phyloP scores from a whole-genome alignment of 2,797 vertebrate genomes.

The Diplodus puntazzo region DNA sequence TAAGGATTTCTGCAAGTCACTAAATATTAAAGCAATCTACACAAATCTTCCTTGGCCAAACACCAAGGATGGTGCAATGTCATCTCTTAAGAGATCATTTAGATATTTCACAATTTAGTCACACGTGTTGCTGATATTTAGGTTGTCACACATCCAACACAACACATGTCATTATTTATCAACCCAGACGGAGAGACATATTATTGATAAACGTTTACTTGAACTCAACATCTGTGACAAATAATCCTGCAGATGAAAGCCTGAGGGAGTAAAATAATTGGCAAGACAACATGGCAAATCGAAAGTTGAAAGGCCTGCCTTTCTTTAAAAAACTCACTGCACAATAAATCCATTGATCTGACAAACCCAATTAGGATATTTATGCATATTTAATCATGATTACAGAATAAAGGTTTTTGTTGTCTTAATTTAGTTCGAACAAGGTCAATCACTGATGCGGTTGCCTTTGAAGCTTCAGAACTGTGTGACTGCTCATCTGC shows the following conservation, averaged over 20 bases:
- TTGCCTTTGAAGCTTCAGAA: conserved; percentile 51
- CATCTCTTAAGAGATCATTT: conserved; percentile 24
- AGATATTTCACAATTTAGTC: conserved; percentile 31
- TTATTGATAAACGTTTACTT: conserved; percentile 75
- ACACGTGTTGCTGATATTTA: conserved; percentile 59
- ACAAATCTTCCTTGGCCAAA: conserved; percentile 21
- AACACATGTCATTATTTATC: conserved; percentile 63
- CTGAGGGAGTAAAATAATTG: conserved; percentile 62
- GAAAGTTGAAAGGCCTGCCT: conserved; percentile 57
- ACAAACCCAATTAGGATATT: conserved; percentile 66
- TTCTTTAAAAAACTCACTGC: conserved; percentile 52
- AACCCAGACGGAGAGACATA: conserved; percentile 60
- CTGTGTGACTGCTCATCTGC: conserved; percentile 57
- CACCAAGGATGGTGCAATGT: conserved; percentile 37
- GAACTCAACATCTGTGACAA: conserved; percentile 73
- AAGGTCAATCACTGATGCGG: conserved; percentile 59
- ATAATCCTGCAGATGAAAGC: conserved; percentile 70
- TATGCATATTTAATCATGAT: conserved; percentile 60
- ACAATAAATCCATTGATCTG: conserved; percentile 67
- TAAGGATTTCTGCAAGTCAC: not conserved
- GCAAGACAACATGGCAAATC: conserved; percentile 47
- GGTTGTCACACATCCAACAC: conserved; percentile 62
- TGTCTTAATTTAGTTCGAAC: conserved; percentile 59
- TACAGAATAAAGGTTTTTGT: conserved; percentile 59
- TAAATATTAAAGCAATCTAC: conserved; percentile 9